Base-by-base conservation (phyloP, 2,797 vertebrate genomes). In the Peromyscus melanophrys region DNA sequence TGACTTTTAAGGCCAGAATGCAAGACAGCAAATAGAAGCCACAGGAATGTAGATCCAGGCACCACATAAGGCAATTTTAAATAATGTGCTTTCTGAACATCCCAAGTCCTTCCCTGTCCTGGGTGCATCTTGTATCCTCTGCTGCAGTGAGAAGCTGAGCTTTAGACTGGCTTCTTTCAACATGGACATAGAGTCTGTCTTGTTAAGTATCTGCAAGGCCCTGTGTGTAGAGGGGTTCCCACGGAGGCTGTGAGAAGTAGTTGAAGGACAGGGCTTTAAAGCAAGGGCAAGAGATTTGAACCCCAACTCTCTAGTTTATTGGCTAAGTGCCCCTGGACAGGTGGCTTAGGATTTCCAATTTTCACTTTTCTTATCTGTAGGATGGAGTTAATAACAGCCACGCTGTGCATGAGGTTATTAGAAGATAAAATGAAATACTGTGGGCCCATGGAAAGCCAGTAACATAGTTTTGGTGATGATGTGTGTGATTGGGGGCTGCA, bases 361-460 rank as follows among this genome's bases (percentile, higher is more conserved):
- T 75, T 95, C 61, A 0, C 43, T 95, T 80, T 89, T 73, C 67
- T 83, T 77, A 14, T 90, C 67, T 78, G 87, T 63, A 78, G 90
- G 46, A 57, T 86, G 65, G 82, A 12, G 10, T 86, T 86, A 83
- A 59, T 83, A 84, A 73, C 43, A n/a, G 37, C n/a, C 65, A 71
- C 17, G 37, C 57, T 59, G 65, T 23, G 37, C 57, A 19, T 52
- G 40, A 82, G 88, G 87, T 75, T 65, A 82, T 77, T n/a, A 27
- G 81, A 73, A 46, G 76, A 14, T n/a, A 31, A 34, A 73, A 85
- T 27, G 69, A 94, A 55, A 29, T 31, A 4, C 61, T 49, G 34
- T 29, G 49, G 87, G 87, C 83, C 89, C 75, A 4, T 21, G 61
- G 93, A 81, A 87, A 96, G 88, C 84, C 85, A 78, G 52, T 63